Conservation (phyloP, 2,113 vertebrate genomes). For the Alexandromys fortis region DNA sequence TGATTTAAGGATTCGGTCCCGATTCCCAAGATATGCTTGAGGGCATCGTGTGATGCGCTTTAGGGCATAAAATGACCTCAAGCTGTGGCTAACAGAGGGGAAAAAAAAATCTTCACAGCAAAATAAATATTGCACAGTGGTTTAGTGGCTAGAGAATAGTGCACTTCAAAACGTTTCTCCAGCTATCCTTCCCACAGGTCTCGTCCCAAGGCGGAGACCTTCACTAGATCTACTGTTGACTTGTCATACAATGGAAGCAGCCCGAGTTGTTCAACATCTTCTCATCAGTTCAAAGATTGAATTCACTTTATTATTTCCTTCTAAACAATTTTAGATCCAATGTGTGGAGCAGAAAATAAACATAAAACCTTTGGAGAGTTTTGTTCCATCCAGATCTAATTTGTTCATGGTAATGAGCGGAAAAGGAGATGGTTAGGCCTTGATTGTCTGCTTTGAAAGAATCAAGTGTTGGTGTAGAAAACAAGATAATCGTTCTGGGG, state of each 20-base stretch:
- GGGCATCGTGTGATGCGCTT: slow-evolving; percentile 60
- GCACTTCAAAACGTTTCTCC: not conserved
- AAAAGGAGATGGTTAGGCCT: slow-evolving; percentile 63
- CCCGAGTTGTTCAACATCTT: slow-evolving; percentile 53
- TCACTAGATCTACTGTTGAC: slow-evolving; percentile 19
- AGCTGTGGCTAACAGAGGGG: not conserved
- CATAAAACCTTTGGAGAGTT: slow-evolving; percentile 62
- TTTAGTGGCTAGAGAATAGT: slow-evolving; percentile 17
- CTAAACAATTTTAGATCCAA: slow-evolving; percentile 48
- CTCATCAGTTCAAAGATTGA: slow-evolving; percentile 56
- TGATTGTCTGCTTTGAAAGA: slow-evolving; percentile 66
- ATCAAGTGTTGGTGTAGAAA: slow-evolving; percentile 55
- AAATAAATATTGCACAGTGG: slow-evolving; percentile 61
- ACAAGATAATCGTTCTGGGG: slow-evolving; percentile 66
- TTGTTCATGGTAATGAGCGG: slow-evolving; percentile 64
- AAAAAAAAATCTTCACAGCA: not conserved
- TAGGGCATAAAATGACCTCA: slow-evolving; percentile 71
- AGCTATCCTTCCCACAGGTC: slow-evolving; percentile 44
- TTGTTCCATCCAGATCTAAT: slow-evolving; percentile 68
- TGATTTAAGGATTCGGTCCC: slow-evolving; percentile 75
- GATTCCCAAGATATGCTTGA: slow-evolving; percentile 68
- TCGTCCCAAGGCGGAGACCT: slow-evolving; percentile 34
- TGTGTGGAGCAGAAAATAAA: slow-evolving; percentile 61
- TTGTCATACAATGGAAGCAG: slow-evolving; percentile 43
- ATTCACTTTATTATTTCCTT: slow-evolving; percentile 15